Conservation (phyloP, 2,797 vertebrate species). For the Gambusia yucatana region DNA sequence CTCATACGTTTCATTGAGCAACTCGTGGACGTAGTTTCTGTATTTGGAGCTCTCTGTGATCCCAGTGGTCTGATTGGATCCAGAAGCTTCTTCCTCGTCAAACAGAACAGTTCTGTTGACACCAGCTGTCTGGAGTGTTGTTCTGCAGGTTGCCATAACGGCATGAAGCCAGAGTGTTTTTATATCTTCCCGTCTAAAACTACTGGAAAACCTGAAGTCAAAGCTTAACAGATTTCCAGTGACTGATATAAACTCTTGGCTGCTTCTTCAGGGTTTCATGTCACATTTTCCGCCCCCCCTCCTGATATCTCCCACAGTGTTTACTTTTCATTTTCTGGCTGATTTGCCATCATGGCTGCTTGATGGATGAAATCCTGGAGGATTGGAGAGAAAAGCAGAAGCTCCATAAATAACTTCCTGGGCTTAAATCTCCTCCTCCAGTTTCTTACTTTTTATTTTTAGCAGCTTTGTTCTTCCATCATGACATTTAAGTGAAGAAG, state of each 20-base stretch:
- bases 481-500: background rate
- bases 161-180: background rate
- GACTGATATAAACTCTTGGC: conserved; percentile 13
- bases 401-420: background rate
- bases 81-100: background rate
- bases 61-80: background rate
- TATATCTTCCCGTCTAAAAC: background rate
- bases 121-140: background rate
- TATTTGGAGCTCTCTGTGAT: background rate
- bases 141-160: background rate
- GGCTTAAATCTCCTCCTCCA: background rate
- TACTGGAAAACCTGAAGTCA: conserved; percentile 3
- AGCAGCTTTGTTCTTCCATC: background rate
- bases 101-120: background rate
- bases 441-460: background rate
- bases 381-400: conserved; percentile 19
- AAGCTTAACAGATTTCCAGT: background rate
- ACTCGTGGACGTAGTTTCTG: background rate
- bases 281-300: conserved; percentile 2
- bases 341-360: background rate
- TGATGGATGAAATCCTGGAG: conserved; percentile 36
- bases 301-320: conserved; percentile 34
- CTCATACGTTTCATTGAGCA: background rate
- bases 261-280: conserved; percentile 18
- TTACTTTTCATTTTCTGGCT: conserved; percentile 31